These are phyloP conservation scores for Gryon sp. DNA, from an alignment of 1,140 invertebrate species.

Conservation along the genomic window DNA sequence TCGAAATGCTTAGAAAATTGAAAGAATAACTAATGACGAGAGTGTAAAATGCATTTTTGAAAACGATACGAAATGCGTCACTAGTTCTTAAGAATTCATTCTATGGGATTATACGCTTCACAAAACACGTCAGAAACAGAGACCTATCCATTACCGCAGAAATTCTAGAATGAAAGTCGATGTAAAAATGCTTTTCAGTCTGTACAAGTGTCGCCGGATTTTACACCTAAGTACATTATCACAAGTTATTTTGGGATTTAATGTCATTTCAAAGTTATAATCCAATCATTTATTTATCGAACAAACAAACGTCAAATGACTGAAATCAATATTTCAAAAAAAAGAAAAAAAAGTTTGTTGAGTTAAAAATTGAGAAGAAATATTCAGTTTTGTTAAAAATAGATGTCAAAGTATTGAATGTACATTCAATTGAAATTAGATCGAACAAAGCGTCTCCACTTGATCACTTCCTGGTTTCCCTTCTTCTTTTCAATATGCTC, in stretches of 20 bases:
- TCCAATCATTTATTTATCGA: too few relatives aligned
- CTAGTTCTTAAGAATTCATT: slow-evolving; percentile 54
- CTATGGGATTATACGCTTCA: slow-evolving; percentile 55
- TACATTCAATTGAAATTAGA: slow-evolving; percentile 43
- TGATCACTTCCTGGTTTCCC: slow-evolving; percentile 59
- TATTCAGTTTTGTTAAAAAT: too few relatives aligned
- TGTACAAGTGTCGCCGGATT: slow-evolving; percentile 28
- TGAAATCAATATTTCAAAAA: too few relatives aligned
- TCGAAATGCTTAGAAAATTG: too few relatives aligned
- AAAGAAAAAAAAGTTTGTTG: too few relatives aligned
- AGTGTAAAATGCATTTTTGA: slow-evolving; percentile 9
- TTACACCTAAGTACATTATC: slow-evolving; percentile 15
- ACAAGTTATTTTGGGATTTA: slow-evolving; percentile 15
- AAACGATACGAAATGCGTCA: slow-evolving; percentile 44
- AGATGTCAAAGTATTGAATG: too few relatives aligned
- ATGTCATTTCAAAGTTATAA: too few relatives aligned
- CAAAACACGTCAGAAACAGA: slow-evolving; percentile 42
- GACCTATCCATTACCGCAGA: slow-evolving; percentile 73
- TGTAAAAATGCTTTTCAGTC: slow-evolving; percentile 42
- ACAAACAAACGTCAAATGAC: too few relatives aligned
- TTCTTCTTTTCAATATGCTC: slow-evolving; percentile 1
- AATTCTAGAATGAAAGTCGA: slow-evolving; percentile 70
- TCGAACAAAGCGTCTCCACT: slow-evolving; percentile 31
- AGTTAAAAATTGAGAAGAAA: too few relatives aligned
- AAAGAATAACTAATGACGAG: background rate